Evolutionary conservation across 2,888 invertebrate genomes (phyloP), one percentile per base, ranked within the genome.

Genomic region (Lissonota sp.): DNA sequence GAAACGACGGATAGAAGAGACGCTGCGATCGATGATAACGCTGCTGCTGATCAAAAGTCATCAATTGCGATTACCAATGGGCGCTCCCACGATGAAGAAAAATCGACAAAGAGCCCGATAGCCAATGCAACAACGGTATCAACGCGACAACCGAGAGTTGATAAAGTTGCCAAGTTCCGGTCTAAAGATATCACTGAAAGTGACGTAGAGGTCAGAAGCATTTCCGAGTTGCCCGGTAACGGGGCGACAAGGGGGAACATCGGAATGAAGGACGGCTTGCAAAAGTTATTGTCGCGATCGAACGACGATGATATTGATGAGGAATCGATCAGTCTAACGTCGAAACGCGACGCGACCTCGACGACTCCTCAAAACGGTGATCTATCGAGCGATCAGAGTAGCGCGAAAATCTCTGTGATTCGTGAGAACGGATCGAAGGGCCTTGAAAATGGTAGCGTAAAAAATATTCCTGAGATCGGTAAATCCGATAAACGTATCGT

Each of bases 121-220:
- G 55, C 6, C 49, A 44, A 73, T 51, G 55, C 62, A n/a, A 76
- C 55, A 60, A 62, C 57, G 55, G 37, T 0, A 67, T 70, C 51
- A 8, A 60, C 46, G 6, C 58, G 64, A 76, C 67, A 77, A 69
- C 6, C 74, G 70, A 67, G 51, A 72, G 10, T 46, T 7, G 49
- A 75, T 51, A 82, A 83, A 81, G 76, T 67, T 83, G 84, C 83
- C 79, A 86, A 85, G 79, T 82, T 81, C 83, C 73, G 77, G 83
- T 83, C 87, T 87, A 88, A 87, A 88, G 87, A 88, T 88, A 87
- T 71, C 84, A 71, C 80, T 81, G 84, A 87, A 84, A 84, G 86
- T 84, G 84, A 84, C 62, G 72, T 80, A 74, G 85, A 84, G 87
- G 86, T 85, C 87, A 85, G 82, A 84, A 86, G 84, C 86, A 74